These are phyloP conservation scores for Alethe castanea DNA, from an alignment of 2,113 vertebrate genomes.

Conservation along the genomic window DNA sequence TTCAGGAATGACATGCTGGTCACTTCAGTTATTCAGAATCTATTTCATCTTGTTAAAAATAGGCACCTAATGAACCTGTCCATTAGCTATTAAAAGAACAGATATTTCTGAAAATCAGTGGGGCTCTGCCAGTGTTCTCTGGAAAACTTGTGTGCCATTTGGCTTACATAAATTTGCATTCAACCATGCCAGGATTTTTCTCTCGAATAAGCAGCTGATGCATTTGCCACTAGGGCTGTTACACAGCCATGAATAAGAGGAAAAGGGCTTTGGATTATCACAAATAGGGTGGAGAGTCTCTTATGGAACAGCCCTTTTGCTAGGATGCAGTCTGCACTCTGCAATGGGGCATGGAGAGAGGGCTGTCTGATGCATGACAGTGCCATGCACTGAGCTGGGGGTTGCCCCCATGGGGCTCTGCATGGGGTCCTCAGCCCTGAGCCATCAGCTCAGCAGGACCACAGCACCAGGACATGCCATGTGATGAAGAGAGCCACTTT, in stretches of 20 bases:
- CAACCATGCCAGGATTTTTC: conserved; percentile 4
- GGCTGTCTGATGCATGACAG: not conserved
- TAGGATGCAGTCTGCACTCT: not conserved
- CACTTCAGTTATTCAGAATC: not conserved
- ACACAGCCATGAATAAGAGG: not conserved
- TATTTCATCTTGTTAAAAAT: conserved; percentile 24
- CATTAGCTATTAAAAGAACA: conserved; percentile 13
- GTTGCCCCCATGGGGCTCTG: not conserved
- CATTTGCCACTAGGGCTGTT: not conserved
- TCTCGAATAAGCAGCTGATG: not conserved
- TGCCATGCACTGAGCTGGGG: too few species aligned
- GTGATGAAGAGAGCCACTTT: not conserved
- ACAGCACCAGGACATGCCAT: not conserved
- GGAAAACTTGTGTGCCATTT: not conserved
- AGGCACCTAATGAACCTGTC: not conserved
- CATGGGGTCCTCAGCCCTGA: not conserved
- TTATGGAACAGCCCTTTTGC: not conserved
- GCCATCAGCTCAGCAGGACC: not conserved
- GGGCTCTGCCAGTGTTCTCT: not conserved
- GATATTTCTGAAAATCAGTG: conserved; percentile 2
- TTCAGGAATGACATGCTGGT: not conserved
- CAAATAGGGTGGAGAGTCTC: not conserved
- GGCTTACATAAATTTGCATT: not conserved
- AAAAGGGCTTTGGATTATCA: not conserved
- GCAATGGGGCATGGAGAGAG: not conserved